A percentile compares a stretch with the other conserved stretches of the same genome.
These are phyloP conservation scores for Ptilorrhoa leucosticta DNA, from an alignment of 2,113 vertebrate genomes.

Conservation along the genomic window DNA sequence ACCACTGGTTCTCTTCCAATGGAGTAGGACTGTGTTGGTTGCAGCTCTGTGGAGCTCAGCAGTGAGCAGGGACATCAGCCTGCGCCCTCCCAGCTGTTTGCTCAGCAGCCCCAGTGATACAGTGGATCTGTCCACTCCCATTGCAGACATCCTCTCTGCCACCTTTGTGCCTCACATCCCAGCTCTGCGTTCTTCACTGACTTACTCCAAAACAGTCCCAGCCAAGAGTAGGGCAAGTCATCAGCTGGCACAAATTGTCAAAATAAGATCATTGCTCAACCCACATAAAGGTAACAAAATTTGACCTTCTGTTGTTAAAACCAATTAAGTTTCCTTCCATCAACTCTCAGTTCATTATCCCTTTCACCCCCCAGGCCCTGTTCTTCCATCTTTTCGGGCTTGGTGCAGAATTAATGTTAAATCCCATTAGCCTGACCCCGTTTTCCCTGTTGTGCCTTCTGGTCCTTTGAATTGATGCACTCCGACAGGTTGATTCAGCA, in stretches of 20 bases:
- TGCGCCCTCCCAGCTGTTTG: not conserved
- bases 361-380: slow-evolving; percentile 20
- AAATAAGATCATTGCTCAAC: not conserved
- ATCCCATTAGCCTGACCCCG: slow-evolving; percentile 29
- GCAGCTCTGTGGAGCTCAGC: not conserved
- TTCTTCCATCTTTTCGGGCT: slow-evolving; percentile 20
- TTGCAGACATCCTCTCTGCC: not conserved
- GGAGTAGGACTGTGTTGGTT: not conserved
- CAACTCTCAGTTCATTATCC: slow-evolving; percentile 43
- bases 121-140: accelerated
- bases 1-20: not conserved
- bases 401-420: slow-evolving; percentile 30
- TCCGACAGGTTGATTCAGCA: not conserved
- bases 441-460: slow-evolving; percentile 22
- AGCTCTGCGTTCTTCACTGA: not conserved
- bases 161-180: not conserved
- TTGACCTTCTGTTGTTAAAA: slow-evolving; percentile 43
- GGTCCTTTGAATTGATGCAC: not conserved
- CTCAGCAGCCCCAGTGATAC: not conserved
- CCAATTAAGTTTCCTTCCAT: slow-evolving; percentile 47
- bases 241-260: not conserved
- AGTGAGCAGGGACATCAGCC: not conserved
- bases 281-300: slow-evolving; percentile 40
- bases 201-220: not conserved
- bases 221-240: not conserved